Conservation (phyloP, 2,797 vertebrate species). For the Cheirogaleus major region DNA sequence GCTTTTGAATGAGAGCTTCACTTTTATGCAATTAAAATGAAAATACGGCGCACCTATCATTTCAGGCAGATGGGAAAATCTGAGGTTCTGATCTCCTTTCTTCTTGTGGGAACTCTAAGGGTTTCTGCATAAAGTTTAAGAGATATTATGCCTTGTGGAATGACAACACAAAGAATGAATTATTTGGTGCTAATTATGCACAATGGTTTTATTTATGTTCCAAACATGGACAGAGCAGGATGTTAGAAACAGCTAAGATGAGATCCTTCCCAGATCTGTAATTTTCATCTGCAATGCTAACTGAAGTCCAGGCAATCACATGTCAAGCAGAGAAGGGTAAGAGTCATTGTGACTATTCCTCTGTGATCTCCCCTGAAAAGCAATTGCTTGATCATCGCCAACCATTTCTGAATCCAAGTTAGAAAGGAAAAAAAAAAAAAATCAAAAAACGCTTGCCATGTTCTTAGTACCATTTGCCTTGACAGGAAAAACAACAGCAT, state of each 20-base stretch:
- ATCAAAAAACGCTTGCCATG: constrained; percentile 68
- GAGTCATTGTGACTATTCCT: not conserved
- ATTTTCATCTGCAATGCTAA: not conserved
- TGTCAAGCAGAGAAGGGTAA: not conserved
- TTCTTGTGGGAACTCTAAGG: not conserved
- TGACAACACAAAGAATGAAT: not conserved
- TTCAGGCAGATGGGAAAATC: not conserved
- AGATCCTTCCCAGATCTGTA: not conserved
- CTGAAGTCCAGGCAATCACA: not conserved
- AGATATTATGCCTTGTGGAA: not conserved
- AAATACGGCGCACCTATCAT: not conserved
- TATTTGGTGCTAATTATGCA: not conserved
- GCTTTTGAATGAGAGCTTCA: not conserved
- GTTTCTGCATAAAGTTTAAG: not conserved
- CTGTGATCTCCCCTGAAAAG: constrained; percentile 43
- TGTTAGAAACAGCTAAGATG: not conserved
- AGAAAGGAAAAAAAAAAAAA: constrained; percentile 59
- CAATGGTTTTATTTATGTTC: not conserved
- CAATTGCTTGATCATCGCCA: constrained; percentile 52
- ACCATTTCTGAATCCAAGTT: constrained; percentile 72
- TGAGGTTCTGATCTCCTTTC: not conserved
- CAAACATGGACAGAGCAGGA: not conserved
- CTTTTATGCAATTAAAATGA: not conserved
- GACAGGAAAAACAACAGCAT: constrained; percentile 82
- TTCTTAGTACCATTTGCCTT: constrained; percentile 80